Conservation (phyloP, 2,797 vertebrate genomes). For the Rallus crepitans region DNA sequence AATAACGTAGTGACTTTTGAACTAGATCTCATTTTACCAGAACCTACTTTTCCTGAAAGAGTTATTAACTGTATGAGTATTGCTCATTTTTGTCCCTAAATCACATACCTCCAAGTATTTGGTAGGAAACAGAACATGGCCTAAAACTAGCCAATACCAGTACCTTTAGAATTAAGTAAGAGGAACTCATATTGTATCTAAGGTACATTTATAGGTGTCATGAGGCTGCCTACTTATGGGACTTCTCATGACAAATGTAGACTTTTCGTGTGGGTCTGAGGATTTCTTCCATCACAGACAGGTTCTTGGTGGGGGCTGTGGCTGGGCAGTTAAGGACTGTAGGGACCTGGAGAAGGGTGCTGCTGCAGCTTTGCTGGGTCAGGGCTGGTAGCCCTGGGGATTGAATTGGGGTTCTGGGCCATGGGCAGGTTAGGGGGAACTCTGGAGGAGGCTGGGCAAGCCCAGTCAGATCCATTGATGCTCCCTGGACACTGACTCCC, state of each 20-base stretch:
- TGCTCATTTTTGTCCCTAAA: background rate
- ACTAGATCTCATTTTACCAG: background rate
- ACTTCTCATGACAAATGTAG: background rate
- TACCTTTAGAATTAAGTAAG: background rate
- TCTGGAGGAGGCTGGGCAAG: background rate
- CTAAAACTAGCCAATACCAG: background rate
- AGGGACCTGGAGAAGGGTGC: background rate
- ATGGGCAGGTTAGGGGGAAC: rapidly evolving
- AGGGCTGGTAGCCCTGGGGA: background rate
- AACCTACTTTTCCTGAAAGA: background rate
- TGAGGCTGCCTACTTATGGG: background rate
- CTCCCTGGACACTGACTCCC: background rate
- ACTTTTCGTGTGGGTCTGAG: background rate
- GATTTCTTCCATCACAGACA: background rate
- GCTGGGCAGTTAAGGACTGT: background rate
- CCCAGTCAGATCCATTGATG: background rate
- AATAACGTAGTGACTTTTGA: background rate
- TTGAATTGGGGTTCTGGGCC: too few species aligned
- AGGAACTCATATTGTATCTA: background rate
- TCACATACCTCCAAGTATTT: background rate
- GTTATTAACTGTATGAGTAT: background rate
- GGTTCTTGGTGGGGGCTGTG: rapidly evolving
- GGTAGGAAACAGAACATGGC: background rate
- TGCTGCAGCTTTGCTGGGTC: background rate
- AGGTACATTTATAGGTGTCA: background rate